phyloP scores from a whole-genome alignment of 1,140 invertebrate species.

The Drosophila ficusphila region DNA sequence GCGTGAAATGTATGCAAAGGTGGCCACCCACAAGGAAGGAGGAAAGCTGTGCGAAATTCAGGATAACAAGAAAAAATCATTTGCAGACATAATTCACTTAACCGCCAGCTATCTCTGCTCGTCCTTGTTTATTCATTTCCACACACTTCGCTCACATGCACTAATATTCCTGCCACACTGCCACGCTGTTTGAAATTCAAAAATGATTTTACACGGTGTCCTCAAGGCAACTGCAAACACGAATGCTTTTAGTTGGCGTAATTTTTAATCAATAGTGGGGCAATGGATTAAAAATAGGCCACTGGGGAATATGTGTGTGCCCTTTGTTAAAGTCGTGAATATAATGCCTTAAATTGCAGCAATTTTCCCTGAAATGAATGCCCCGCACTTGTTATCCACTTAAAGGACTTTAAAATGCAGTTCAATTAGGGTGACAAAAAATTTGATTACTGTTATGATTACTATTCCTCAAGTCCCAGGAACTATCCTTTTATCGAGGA shows the following conservation, averaged over 20 bases:
- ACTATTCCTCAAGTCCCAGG: neutral
- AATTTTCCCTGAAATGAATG: neutral
- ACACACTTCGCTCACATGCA: slow-evolving; percentile 1
- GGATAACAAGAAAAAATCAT: slow-evolving; percentile 31
- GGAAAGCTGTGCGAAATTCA: slow-evolving; percentile 11
- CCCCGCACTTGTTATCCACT: neutral
- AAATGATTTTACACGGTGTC: slow-evolving; percentile 35
- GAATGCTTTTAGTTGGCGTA: neutral
- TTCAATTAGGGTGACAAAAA: neutral
- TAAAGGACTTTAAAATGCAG: neutral
- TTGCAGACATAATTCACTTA: slow-evolving; percentile 71
- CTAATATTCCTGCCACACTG: slow-evolving; percentile 11
- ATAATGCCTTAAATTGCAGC: neutral
- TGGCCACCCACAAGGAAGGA: slow-evolving; percentile 25
- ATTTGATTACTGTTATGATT: neutral
- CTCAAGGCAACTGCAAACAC: slow-evolving; percentile 11
- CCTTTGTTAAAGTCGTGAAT: neutral
- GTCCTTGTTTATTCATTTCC: slow-evolving; percentile 15
- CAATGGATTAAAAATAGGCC: slow-evolving; percentile 4
- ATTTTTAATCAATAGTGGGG: slow-evolving; percentile 6
- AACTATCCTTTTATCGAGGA: neutral
- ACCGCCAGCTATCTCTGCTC: neutral
- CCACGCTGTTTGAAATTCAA: slow-evolving; percentile 35
- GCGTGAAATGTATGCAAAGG: slow-evolving; percentile 54
- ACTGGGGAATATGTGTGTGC: slow-evolving; percentile 1